Base-by-base conservation (phyloP, 37 sponge, comb jelly and placozoan genomes). In the Tethya wilhelma region DNA sequence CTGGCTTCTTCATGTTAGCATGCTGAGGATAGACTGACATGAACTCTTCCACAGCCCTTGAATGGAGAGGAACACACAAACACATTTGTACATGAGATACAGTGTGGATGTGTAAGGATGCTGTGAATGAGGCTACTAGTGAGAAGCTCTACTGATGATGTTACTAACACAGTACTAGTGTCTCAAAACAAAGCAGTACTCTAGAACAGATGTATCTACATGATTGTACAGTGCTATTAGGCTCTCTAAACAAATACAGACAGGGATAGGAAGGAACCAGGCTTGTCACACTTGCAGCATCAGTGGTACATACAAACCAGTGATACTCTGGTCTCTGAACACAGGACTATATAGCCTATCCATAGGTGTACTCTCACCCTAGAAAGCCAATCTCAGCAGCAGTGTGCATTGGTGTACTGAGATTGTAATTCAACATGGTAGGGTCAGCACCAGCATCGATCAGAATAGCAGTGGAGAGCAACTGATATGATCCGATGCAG, bases 361-460 rank as follows among this genome's bases (percentile, higher is more conserved):
- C 44, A 80, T n/a, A n/a, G n/a, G n/a, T n/a, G n/a, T n/a, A n/a
- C n/a, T n/a, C 80, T 56, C 60, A 80, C 80, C 28, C 23, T 29
- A 45, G n/a, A 14, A 83, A 56, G 1, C 83, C 83, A 45, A n/a
- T 2, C 34, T 23, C 72, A 2, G 88, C 82, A 28, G 88, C 88
- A 44, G 20, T 32, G 38, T 87, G 88, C 17, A 87, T 44, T 43
- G 64, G 56, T 26, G 84, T 74, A 60, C 74, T 53, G 53, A 31
- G 44, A 20, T 33, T 40, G 55, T 75, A 29, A 57, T 81, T 87
- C 31, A 20, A 19, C 28, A 71, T 4, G n/a, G 39, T 14, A 11
- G 82, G 88, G 30, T 80, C 59, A 9, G 88, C 88, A 11, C 77
- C 77, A 39, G 82, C 82, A 28, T 87, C 81, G 32, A 87, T 70